These are phyloP conservation scores for Luperina nickerlii DNA, from an alignment of 2,888 invertebrate genomes.

Conservation along the genomic window DNA sequence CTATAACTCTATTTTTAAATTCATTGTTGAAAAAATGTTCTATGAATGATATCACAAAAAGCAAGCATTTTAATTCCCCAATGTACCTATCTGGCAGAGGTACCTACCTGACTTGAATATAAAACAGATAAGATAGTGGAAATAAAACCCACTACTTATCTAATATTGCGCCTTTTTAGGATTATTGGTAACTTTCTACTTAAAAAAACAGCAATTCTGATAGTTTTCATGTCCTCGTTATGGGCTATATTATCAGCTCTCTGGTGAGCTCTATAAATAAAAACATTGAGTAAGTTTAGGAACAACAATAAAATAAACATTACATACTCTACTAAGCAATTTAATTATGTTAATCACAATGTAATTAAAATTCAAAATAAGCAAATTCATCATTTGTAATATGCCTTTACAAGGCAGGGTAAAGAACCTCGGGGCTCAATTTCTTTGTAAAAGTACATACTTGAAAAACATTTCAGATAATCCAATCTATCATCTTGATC, in stretches of 20 bases:
- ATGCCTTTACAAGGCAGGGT: neutral
- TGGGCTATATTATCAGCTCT: neutral
- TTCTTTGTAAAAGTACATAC: neutral
- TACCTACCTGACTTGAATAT: neutral
- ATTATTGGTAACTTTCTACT: constrained; percentile 2
- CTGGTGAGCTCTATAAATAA: neutral
- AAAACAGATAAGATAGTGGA: constrained; percentile 39
- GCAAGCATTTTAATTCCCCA: neutral
- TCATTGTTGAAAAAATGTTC: neutral
- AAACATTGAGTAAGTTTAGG: neutral
- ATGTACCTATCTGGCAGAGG: constrained; percentile 13
- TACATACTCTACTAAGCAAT: neutral
- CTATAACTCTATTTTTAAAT: neutral
- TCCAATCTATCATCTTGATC: neutral
- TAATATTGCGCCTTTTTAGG: constrained; percentile 9
- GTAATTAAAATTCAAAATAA: neutral
- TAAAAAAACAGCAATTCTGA: neutral
- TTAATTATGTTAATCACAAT: neutral
- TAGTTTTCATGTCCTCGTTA: neutral
- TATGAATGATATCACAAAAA: neutral
- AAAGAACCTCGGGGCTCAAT: neutral
- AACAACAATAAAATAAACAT: neutral
- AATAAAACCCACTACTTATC: constrained; percentile 5
- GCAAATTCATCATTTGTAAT: neutral
- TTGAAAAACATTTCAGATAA: neutral